Percentiles rank a stretch among this genome's conserved stretches.
Evolutionary conservation across 2,888 invertebrate species (phyloP).

Genomic region (Phyto melanocephala): DNA sequence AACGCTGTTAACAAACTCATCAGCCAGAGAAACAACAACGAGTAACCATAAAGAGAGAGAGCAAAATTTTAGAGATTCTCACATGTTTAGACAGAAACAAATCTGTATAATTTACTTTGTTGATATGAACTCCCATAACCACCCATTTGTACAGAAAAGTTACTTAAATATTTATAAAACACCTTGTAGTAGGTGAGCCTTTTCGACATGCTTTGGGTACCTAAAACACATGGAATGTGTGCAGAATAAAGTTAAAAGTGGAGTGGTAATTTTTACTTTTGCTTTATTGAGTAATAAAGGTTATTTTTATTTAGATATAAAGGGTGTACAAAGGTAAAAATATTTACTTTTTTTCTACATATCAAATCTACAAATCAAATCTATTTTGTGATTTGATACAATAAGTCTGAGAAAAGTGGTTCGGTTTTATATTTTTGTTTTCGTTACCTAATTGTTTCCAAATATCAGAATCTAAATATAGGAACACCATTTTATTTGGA

Average conservation of each 20-base stretch:
- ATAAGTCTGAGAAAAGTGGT: too few species aligned
- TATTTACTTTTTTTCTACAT: too few species aligned
- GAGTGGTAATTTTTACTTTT: background rate
- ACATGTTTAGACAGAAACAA: slow-evolving; percentile 28
- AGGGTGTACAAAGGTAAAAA: too few species aligned
- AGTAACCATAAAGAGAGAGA: slow-evolving; percentile 67
- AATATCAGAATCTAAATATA: too few species aligned
- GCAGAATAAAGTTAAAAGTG: background rate
- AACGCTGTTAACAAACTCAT: too few species aligned
- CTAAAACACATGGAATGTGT: background rate
- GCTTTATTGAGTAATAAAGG: too few species aligned
- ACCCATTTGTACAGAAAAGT: slow-evolving; percentile 29
- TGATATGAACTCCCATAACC: background rate
- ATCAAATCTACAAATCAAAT: too few species aligned
- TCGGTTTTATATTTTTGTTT: too few species aligned
- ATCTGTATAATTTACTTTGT: slow-evolving; percentile 8
- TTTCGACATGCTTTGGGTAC: background rate
- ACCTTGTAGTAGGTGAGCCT: background rate
- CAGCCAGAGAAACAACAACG: slow-evolving; percentile 34
- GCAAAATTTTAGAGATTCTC: slow-evolving; percentile 31
- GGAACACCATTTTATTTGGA: too few species aligned
- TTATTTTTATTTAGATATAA: too few species aligned
- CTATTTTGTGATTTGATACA: too few species aligned
- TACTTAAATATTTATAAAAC: background rate
- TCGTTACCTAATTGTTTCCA: too few species aligned